Conservation (phyloP, 1,140 invertebrate species). For the Saccostrea echinata region DNA sequence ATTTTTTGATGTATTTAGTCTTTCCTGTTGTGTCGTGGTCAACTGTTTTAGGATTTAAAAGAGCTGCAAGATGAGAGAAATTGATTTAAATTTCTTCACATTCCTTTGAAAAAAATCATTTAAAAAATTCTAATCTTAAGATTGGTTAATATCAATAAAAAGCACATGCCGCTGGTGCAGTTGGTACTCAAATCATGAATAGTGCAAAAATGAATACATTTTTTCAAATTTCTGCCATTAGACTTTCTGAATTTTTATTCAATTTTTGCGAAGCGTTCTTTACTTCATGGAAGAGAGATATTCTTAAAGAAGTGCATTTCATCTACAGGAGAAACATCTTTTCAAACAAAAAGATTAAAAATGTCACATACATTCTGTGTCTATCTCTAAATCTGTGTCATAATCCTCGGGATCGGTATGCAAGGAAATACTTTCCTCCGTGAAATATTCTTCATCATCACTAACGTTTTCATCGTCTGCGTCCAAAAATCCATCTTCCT, state of each 20-base stretch:
- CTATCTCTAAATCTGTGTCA: constrained; percentile 70
- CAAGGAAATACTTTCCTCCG: constrained; percentile 47
- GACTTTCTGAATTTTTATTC: no score
- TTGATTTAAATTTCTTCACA: no score
- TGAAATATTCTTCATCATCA: constrained; percentile 51
- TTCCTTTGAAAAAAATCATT: no score
- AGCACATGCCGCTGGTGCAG: no score
- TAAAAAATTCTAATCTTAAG: no score
- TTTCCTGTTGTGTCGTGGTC: constrained; percentile 70
- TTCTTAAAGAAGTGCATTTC: no score
- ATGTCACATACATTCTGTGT: constrained; percentile 66
- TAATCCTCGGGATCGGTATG: constrained; percentile 66
- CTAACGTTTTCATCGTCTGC: constrained; percentile 54
- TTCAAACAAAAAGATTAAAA: neutral
- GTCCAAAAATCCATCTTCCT: constrained; percentile 42
- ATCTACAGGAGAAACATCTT: neutral
- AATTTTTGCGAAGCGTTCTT: no score
- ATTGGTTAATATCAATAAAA: no score
- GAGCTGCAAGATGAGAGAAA: constrained; percentile 58
- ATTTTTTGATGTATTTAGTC: constrained; percentile 68
- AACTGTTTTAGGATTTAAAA: constrained; percentile 63
- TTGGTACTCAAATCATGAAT: no score
- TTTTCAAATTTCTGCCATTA: no score
- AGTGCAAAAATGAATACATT: no score
- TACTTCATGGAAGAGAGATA: no score